Percentiles rank a stretch among this genome's conserved stretches.
Evolutionary conservation across 2,888 invertebrate genomes (phyloP).

Genomic region (Dasysyrphus albostriatus): DNA sequence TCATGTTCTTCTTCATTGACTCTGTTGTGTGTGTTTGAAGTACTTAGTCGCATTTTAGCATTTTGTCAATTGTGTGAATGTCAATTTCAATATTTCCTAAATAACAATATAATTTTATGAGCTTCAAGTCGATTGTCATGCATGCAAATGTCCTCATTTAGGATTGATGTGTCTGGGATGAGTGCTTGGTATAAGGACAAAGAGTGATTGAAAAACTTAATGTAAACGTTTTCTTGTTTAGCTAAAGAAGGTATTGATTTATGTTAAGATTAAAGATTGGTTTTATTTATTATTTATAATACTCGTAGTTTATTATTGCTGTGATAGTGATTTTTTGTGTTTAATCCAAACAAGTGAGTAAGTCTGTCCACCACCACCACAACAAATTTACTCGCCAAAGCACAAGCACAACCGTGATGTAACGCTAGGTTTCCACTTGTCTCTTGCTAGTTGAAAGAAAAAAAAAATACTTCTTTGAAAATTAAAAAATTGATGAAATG

Average conservation of each 20-base stretch:
- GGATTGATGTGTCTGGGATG: conserved; percentile 16
- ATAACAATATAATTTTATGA: conserved; percentile 75
- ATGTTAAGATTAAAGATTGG: background rate
- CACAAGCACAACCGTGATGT: no score
- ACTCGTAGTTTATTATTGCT: no score
- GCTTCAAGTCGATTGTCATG: conserved; percentile 80
- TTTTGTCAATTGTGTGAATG: conserved; percentile 70
- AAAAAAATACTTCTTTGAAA: no score
- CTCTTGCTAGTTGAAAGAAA: no score
- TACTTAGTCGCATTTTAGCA: conserved; percentile 68
- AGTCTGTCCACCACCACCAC: no score
- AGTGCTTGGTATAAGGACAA: conserved; percentile 28
- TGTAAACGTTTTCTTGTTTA: background rate
- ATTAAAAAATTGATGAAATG: no score
- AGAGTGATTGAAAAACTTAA: conserved; percentile 50
- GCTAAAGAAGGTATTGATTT: background rate
- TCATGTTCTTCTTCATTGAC: conserved; percentile 48
- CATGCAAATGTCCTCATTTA: conserved; percentile 82
- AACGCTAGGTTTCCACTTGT: no score
- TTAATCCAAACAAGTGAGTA: no score
- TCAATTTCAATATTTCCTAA: conserved; percentile 74
- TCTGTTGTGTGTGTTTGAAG: conserved; percentile 36
- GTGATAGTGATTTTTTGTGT: no score
- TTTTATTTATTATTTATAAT: background rate
- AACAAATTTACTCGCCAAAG: no score